These are phyloP conservation scores for Gryllus longicercus DNA, from an alignment of 2,888 invertebrate genomes.

Conservation along the genomic window DNA sequence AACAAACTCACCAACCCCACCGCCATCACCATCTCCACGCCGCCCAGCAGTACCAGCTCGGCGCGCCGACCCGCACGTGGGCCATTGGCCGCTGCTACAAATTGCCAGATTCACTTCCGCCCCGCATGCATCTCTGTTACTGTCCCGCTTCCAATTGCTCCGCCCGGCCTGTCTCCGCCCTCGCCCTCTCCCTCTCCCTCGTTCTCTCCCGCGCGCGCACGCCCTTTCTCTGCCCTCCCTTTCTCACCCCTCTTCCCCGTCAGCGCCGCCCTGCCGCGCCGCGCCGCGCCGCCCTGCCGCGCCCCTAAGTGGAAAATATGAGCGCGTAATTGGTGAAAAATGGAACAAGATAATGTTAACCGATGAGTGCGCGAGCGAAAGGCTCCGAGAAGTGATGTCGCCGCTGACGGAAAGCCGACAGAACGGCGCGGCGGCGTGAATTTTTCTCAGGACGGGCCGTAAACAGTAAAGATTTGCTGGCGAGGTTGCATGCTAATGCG, in stretches of 20 bases:
- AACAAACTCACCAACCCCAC: too few relatives aligned
- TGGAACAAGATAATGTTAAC: slow-evolving; percentile 1
- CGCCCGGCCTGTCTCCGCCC: background rate
- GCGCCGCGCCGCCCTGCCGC: background rate
- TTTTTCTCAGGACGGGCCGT: too few relatives aligned
- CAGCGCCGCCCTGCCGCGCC: background rate
- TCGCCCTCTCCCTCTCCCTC: background rate
- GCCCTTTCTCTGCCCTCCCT: background rate
- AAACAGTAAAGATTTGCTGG: too few relatives aligned
- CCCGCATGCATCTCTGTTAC: slow-evolving; percentile 17
- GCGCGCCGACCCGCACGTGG: background rate
- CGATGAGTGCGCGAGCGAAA: background rate
- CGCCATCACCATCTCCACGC: too few relatives aligned
- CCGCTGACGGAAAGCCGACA: too few relatives aligned
- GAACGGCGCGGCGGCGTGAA: too few relatives aligned
- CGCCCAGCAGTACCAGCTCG: too few relatives aligned
- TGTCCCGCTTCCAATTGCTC: background rate
- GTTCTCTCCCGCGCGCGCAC: background rate
- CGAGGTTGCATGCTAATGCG: too few relatives aligned
- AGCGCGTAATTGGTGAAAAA: slow-evolving; percentile 8
- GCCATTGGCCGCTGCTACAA: background rate
- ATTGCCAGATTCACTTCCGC: background rate
- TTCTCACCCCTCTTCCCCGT: background rate
- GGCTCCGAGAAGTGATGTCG: too few relatives aligned
- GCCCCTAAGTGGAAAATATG: background rate